These are phyloP conservation scores for Octomys mimax DNA, from an alignment of 2,797 vertebrate species.

Conservation along the genomic window DNA sequence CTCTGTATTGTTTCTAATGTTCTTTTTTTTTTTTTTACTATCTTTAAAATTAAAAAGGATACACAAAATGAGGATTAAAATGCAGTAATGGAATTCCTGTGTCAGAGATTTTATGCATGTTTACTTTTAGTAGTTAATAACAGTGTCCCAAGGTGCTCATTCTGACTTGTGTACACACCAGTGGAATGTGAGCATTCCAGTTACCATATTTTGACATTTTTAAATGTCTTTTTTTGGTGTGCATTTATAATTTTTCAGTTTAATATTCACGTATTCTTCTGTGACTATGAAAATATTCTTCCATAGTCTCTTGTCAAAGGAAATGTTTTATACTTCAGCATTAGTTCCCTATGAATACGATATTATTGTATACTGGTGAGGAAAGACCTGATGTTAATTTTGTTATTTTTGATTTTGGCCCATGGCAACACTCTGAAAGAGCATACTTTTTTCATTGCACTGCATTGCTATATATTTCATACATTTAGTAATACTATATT, in stretches of 20 bases:
- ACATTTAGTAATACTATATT: not conserved
- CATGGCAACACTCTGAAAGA: not conserved
- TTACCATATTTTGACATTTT: not conserved
- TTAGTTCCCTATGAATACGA: not conserved
- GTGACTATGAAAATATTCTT: not conserved
- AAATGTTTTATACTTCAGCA: slow-evolving; percentile 21
- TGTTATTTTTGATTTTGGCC: not conserved
- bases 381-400: not conserved
- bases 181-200: not conserved
- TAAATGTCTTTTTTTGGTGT: not conserved
- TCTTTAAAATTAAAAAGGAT: no score
- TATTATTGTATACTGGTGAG: not conserved
- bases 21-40: no score
- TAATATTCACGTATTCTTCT: not conserved
- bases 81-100: not conserved
- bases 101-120: not conserved
- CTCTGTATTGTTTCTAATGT: no score
- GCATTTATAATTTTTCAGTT: not conserved
- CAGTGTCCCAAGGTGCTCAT: not conserved
- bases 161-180: not conserved
- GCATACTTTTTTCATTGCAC: not conserved
- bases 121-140: not conserved
- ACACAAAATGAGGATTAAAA: not conserved
- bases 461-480: not conserved
- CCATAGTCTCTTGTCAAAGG: not conserved